Percentiles rank a stretch among this genome's conserved stretches.
These are phyloP conservation scores for Drosophila watanabei DNA, from an alignment of 1,140 invertebrate species.

Conservation along the genomic window DNA sequence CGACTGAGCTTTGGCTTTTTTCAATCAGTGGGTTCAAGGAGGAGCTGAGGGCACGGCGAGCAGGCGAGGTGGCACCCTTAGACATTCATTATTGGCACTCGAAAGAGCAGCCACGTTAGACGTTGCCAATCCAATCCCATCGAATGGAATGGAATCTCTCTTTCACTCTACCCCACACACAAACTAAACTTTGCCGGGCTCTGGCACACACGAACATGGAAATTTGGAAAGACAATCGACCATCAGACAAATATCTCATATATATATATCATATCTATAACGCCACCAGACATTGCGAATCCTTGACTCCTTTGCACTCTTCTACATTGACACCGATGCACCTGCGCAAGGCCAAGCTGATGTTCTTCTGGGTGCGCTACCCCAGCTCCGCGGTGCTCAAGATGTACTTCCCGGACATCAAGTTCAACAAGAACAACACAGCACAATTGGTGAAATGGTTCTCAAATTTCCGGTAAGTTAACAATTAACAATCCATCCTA, in stretches of 20 bases:
- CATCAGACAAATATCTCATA: conserved; percentile 36
- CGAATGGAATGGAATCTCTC: conserved; percentile 10
- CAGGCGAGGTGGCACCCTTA: conserved; percentile 55
- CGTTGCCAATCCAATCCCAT: conserved; percentile 42
- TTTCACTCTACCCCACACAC: not conserved
- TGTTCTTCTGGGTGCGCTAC: conserved; percentile 99
- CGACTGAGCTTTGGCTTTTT: conserved; percentile 39
- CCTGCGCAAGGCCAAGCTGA: conserved; percentile 99
- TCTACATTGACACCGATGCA: conserved; percentile 99
- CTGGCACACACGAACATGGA: conserved; percentile 51
- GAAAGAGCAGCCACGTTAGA: conserved; percentile 73
- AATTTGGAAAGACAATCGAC: conserved; percentile 65
- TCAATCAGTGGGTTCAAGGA: conserved; percentile 45
- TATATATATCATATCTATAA: conserved; percentile 40
- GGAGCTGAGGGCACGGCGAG: not conserved
- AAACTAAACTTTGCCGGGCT: conserved; percentile 3
- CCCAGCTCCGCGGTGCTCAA: conserved; percentile 99
- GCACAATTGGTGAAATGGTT: conserved; percentile 99
- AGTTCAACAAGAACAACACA: conserved; percentile 99
- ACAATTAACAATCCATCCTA: conserved; percentile 6
- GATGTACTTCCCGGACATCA: conserved; percentile 99
- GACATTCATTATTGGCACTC: conserved; percentile 82
- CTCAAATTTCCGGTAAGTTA: conserved; percentile 99
- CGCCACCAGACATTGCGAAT: conserved; percentile 83
- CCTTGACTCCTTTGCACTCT: conserved; percentile 94